Evolutionary conservation across 2,888 invertebrate genomes (phyloP).

Genomic region (Enchytraeus crypticus): DNA sequence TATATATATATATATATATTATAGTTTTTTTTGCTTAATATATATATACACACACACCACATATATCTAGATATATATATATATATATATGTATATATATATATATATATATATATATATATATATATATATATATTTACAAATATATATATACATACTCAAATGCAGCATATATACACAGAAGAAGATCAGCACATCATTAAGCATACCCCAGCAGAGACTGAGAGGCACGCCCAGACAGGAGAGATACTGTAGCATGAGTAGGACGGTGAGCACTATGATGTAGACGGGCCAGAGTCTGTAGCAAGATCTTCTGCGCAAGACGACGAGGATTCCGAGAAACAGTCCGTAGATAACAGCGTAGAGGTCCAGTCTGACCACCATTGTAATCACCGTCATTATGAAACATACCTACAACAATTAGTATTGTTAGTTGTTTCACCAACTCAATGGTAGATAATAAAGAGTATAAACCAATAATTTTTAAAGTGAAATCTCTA

Average conservation of each 20-base stretch:
- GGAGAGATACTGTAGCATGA: constrained; percentile 79
- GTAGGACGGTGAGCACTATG: constrained; percentile 64
- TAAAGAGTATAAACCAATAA: too few relatives aligned
- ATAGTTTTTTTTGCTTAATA: background rate
- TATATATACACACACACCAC: background rate
- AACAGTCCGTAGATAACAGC: constrained; percentile 77
- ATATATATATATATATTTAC: background rate
- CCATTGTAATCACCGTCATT: constrained; percentile 74
- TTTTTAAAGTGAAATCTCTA: too few relatives aligned
- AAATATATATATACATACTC: background rate
- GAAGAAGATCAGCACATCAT: background rate
- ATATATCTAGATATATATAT: background rate
- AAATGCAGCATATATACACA: background rate
- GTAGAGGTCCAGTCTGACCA: constrained; percentile 78
- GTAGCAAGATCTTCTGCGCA: constrained; percentile 56
- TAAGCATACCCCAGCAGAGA: constrained; percentile 66
- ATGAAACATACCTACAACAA: constrained; percentile 78
- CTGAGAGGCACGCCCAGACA: constrained; percentile 80
- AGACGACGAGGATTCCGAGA: constrained; percentile 63
- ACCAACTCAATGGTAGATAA: too few relatives aligned
- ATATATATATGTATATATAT: background rate
- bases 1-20: background rate
- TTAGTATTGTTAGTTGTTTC: too few relatives aligned
- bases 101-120: background rate
- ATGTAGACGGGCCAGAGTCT: constrained; percentile 78